phyloP scores from a whole-genome alignment of 2,888 invertebrate species.

The Chloromyia formosa region DNA sequence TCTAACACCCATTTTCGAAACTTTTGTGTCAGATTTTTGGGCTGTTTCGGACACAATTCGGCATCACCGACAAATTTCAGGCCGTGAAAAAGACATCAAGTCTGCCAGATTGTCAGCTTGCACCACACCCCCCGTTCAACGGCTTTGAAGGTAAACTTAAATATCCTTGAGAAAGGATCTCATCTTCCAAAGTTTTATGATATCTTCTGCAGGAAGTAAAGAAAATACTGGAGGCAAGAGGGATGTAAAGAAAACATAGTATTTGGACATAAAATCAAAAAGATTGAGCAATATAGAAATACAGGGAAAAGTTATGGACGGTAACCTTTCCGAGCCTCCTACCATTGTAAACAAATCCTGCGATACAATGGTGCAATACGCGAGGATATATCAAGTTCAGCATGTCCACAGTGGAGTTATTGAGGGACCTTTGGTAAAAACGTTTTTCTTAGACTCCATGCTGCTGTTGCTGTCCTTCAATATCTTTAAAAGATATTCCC shows the following conservation, averaged over 20 bases:
- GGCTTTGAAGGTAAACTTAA: background rate
- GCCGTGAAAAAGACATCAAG: too few species aligned
- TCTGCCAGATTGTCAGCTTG: too few species aligned
- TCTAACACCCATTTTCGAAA: constrained; percentile 20
- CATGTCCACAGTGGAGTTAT: too few species aligned
- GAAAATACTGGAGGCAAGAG: too few species aligned
- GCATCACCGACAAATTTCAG: too few species aligned
- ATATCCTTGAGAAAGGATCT: constrained; percentile 19
- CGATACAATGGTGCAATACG: too few species aligned
- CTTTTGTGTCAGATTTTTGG: background rate
- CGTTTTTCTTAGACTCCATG: background rate
- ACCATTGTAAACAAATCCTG: too few species aligned
- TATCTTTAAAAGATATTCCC: constrained; percentile 29
- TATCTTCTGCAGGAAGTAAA: background rate
- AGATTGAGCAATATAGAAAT: constrained; percentile 12
- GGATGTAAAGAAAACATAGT: too few species aligned
- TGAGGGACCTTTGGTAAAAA: too few species aligned
- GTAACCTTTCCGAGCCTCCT: too few species aligned
- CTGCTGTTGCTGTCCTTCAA: background rate
- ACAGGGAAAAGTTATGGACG: background rate
- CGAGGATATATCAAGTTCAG: too few species aligned
- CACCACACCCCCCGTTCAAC: too few species aligned
- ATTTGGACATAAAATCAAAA: constrained; percentile 11
- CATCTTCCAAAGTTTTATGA: constrained; percentile 10
- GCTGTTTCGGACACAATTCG: background rate